phyloP scores from a whole-genome alignment of 2,113 vertebrate genomes.

The Dolichotis patagonum region DNA sequence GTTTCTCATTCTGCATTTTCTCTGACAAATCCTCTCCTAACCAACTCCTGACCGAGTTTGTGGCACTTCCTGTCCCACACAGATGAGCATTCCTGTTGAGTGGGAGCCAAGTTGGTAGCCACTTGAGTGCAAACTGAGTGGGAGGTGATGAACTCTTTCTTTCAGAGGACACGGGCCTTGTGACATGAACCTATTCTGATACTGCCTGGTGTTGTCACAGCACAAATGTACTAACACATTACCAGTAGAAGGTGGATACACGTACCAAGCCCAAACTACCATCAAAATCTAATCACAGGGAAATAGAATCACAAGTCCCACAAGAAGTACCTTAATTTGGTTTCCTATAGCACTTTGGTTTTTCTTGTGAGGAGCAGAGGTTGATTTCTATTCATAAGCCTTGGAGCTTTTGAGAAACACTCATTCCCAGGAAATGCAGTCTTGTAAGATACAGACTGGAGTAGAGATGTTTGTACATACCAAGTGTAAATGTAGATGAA shows the following conservation, averaged over 20 bases:
- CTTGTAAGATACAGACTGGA: background rate
- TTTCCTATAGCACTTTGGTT: background rate
- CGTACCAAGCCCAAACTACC: background rate
- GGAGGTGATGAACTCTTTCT: background rate
- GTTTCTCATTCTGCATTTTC: background rate
- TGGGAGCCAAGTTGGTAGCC: background rate
- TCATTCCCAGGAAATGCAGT: background rate
- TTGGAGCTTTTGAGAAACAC: background rate
- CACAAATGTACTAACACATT: background rate
- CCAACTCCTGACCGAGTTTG: background rate
- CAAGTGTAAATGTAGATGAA: background rate
- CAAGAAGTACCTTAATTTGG: background rate
- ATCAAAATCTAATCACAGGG: background rate
- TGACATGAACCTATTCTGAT: background rate
- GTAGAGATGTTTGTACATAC: slow-evolving; percentile 37
- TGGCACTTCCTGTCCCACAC: background rate
- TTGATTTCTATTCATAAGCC: background rate
- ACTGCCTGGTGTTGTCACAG: background rate
- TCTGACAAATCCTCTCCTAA: background rate
- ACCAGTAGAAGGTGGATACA: background rate
- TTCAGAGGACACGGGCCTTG: background rate
- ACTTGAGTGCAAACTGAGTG: background rate
- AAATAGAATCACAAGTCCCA: background rate
- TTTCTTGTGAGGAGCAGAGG: background rate
- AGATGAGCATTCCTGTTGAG: too few species aligned